Percentiles rank a stretch among this genome's conserved stretches.
Conservation (phyloP, 1,140 invertebrate species). For the Atta texana region DNA sequence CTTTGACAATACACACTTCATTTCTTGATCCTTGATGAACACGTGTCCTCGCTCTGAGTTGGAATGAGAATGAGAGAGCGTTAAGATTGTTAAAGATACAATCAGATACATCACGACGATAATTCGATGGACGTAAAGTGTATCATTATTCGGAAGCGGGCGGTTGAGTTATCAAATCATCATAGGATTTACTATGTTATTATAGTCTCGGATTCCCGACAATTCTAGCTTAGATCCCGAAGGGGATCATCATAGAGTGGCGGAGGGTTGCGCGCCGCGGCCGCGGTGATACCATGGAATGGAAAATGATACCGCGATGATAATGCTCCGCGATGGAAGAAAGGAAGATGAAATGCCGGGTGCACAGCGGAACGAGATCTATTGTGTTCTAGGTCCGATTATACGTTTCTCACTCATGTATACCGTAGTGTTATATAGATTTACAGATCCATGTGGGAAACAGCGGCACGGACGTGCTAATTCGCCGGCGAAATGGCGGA, state of each 20-base stretch:
- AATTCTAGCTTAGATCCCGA: constrained; percentile 7
- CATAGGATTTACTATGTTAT: constrained; percentile 49
- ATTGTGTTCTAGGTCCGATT: constrained; percentile 69
- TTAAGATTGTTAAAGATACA: constrained; percentile 37
- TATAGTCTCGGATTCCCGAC: constrained; percentile 46
- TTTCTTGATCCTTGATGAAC: constrained; percentile 6
- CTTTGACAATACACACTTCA: background rate
- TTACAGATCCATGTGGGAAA: constrained; percentile 49
- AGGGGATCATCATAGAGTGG: constrained; percentile 21
- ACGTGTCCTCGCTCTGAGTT: constrained; percentile 28
- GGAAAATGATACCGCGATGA: constrained; percentile 69
- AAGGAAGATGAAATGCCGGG: constrained; percentile 71
- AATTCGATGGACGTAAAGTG: constrained; percentile 48
- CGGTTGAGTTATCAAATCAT: constrained; percentile 66
- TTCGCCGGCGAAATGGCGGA: constrained; percentile 54
- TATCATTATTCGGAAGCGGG: constrained; percentile 56
- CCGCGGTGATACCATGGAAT: constrained; percentile 58
- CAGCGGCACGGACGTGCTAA: constrained; percentile 53
- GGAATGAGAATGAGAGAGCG: background rate
- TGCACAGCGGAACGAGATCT: constrained; percentile 24
- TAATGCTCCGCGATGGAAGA: constrained; percentile 65
- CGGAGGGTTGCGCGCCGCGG: constrained; percentile 35
- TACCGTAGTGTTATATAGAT: constrained; percentile 51
- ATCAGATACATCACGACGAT: constrained; percentile 52
- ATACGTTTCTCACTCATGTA: constrained; percentile 30